Base-by-base conservation (phyloP, 2,797 vertebrate species). In the Mustela erminea region DNA sequence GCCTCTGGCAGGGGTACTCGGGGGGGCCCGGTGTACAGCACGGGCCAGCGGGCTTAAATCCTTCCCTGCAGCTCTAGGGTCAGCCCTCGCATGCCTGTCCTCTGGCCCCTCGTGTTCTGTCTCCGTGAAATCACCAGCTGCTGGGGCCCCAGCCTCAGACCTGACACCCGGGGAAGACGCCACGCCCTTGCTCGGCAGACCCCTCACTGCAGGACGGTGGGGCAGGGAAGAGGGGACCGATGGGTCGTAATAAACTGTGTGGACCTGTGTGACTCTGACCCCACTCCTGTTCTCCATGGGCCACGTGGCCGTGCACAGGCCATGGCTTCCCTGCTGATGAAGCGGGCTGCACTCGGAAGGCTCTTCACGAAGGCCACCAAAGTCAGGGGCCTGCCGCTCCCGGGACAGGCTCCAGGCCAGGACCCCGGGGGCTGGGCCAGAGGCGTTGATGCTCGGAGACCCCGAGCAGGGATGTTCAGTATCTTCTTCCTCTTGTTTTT, bases 11-110 rank as follows among this genome's bases (percentile, higher is more conserved):
- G 98, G 98, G 98, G 97, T 98, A 97, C 93, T 98, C 97, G 0
- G 98, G 25, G 97, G 0, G 97, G 97, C 0, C 0, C 97, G 93
- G 96, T 98, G 78, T 98, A 97, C 3, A 60, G 92, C 52, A 54
- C 41, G 88, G 62, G 11, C 58, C 25, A 17, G 0, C 62, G 85
- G 0, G 93, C 96, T 20, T 96, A 97, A 0, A 87, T 98, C 0
- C 92, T 98, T 13, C 4, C 97, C 64, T 98, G 97, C 94, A 97
- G 97, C 95, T 23, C 27, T 3, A 0, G 0, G 68, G 0, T 93
- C 46, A 95, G 96, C 64, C 98, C 98, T 0, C 86, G 98, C 0
- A 94, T 98, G 0, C 96, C 97, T 86, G 74, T 0, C 93, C 93
- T 0, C 84, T 96, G 0, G 74, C 62, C 29, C 96, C 97, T 18